A percentile compares a stretch with the other conserved stretches of the same genome.
phyloP scores from a whole-genome alignment of 1,140 invertebrate genomes.

The Heliconius melpomene region DNA sequence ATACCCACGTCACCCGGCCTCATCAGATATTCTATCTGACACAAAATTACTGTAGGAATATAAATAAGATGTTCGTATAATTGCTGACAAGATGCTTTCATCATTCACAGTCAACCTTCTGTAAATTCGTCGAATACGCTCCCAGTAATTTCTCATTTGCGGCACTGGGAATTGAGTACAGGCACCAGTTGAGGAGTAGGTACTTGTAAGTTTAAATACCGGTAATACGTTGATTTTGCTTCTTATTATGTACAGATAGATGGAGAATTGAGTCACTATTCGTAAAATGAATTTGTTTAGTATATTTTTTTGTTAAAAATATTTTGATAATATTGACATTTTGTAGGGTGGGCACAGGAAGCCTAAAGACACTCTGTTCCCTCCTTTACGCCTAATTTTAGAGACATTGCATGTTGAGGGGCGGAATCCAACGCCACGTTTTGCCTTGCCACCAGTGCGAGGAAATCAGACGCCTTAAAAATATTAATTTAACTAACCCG shows the following conservation, averaged over 20 bases:
- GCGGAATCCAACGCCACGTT: no score
- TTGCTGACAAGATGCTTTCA: conserved; percentile 3
- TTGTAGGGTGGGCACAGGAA: no score
- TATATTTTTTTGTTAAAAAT: no score
- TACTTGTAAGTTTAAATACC: not conserved
- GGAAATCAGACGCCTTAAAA: no score
- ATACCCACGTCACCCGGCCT: conserved; percentile 1
- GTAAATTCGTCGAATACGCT: conserved; percentile 6
- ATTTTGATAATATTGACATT: no score
- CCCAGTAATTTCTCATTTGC: conserved; percentile 1
- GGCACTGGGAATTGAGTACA: not conserved
- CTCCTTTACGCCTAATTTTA: no score
- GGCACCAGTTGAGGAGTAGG: not conserved
- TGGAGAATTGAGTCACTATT: not conserved
- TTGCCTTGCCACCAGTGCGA: no score
- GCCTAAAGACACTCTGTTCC: no score
- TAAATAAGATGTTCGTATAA: conserved; percentile 22
- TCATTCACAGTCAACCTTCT: conserved; percentile 7
- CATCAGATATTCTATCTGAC: conserved; percentile 29
- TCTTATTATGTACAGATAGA: not conserved
- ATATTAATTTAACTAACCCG: not conserved
- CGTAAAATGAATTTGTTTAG: no score
- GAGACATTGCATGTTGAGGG: no score
- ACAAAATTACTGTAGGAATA: conserved; percentile 24
- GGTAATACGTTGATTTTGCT: not conserved